Percentiles rank a stretch among this genome's conserved stretches.
Conservation (phyloP, 2,888 invertebrate genomes). For the Eupithecia tripunctaria region DNA sequence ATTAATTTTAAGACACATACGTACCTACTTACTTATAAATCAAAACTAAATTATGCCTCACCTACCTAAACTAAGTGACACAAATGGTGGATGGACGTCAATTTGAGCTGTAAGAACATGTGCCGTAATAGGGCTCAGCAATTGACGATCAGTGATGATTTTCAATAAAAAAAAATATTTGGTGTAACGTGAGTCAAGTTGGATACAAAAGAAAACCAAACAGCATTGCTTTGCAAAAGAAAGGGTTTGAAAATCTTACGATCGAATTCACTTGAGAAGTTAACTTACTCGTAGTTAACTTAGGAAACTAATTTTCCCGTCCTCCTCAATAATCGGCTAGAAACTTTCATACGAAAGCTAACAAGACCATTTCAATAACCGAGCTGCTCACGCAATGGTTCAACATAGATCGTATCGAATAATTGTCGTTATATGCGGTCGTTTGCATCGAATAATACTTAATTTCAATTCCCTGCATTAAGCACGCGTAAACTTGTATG, state of each 20-base stretch:
- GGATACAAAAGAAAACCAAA: neutral
- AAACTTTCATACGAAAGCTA: conserved; percentile 47
- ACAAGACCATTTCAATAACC: conserved; percentile 58
- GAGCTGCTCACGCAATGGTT: conserved; percentile 52
- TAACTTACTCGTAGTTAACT: neutral
- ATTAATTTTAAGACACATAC: neutral
- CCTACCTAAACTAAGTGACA: no score
- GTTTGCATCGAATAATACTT: conserved; percentile 81
- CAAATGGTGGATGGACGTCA: neutral
- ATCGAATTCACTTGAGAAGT: neutral
- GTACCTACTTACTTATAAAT: no score
- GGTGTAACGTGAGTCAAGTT: neutral
- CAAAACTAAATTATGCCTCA: no score
- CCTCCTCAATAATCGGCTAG: conserved; percentile 11
- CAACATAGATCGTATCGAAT: conserved; percentile 32
- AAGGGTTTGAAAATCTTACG: neutral
- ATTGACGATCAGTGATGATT: neutral
- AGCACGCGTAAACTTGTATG: conserved; percentile 72
- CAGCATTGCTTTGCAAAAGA: neutral
- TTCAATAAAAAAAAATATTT: neutral
- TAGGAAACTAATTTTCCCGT: neutral
- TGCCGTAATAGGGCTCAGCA: neutral
- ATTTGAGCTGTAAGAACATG: neutral
- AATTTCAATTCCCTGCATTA: conserved; percentile 77
- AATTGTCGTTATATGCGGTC: conserved; percentile 52